Conservation (phyloP, 1,140 invertebrate genomes). For the Drosophila nigromelanica region DNA sequence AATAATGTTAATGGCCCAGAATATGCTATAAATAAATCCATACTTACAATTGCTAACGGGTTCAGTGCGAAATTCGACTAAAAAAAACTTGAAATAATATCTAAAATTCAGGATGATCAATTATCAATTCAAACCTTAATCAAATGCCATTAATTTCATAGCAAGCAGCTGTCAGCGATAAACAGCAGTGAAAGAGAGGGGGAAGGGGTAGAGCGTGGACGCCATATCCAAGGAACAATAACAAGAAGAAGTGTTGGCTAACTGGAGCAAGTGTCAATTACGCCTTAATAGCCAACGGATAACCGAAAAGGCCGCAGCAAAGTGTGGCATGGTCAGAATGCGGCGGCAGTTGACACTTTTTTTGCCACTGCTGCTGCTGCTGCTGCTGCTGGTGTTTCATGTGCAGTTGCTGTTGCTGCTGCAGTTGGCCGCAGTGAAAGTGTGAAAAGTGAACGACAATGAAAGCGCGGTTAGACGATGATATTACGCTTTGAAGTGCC, state of each 20-base stretch:
- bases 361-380: conserved; percentile 21
- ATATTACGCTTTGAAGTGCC: conserved; percentile 76
- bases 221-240: conserved; percentile 17
- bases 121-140: background rate
- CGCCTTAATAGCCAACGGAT: conserved; percentile 77
- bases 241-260: conserved; percentile 29
- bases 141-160: conserved; percentile 7
- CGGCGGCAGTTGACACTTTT: conserved; percentile 20
- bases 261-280: conserved; percentile 76
- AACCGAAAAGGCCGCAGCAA: conserved; percentile 78
- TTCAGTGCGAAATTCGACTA: too few species aligned
- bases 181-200: background rate
- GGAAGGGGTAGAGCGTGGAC: background rate
- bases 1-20: too few species aligned
- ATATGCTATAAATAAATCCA: too few species aligned
- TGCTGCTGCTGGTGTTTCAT: conserved; percentile 14
- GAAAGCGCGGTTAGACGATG: conserved; percentile 66
- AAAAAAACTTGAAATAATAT: background rate
- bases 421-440: conserved; percentile 52
- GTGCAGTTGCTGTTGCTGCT: conserved; percentile 24
- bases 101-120: background rate
- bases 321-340: conserved; percentile 70
- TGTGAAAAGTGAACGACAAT: conserved; percentile 63
- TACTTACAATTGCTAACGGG: too few species aligned
- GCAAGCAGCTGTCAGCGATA: conserved; percentile 11